These are phyloP conservation scores for Percina caprodes DNA, from an alignment of 2,113 vertebrate species.

Conservation along the genomic window DNA sequence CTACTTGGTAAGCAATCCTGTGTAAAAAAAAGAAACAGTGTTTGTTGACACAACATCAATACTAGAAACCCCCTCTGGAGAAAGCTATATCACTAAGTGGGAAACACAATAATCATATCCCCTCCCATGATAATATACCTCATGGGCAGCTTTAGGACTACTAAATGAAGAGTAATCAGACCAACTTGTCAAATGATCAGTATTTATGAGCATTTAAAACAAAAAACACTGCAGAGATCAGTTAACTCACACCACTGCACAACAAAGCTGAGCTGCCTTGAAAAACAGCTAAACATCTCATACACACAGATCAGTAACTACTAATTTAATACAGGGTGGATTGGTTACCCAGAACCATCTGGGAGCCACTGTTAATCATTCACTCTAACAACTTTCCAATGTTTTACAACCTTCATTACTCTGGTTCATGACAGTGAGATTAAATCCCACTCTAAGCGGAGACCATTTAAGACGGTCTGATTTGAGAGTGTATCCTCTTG, in stretches of 20 bases:
- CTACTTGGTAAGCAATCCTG: conserved; percentile 13
- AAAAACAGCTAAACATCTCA: conserved; percentile 17
- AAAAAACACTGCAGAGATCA: conserved; percentile 50
- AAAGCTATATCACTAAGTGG: conserved; percentile 60
- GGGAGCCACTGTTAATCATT: conserved; percentile 48
- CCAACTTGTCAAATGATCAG: conserved; percentile 64
- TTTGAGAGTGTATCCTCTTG: conserved; percentile 59
- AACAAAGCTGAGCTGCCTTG: conserved; percentile 19
- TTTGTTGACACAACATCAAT: conserved; percentile 53
- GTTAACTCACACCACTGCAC: conserved; percentile 34
- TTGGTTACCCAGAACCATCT: conserved; percentile 29
- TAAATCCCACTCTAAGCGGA: conserved; percentile 36
- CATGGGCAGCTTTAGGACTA: conserved; percentile 54
- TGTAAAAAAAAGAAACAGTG: conserved; percentile 2
- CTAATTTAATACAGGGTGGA: conserved; percentile 43
- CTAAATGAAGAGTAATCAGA: conserved; percentile 63
- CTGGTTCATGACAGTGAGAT: conserved; percentile 34
- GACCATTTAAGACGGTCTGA: conserved; percentile 53
- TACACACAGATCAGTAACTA: conserved; percentile 5
- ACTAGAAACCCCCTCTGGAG: conserved; percentile 41
- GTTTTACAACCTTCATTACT: conserved; percentile 53
- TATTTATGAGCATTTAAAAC: conserved; percentile 59
- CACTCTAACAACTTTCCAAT: conserved; percentile 44
- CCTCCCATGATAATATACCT: conserved; percentile 61
- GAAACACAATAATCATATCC: conserved; percentile 59